A percentile compares a stretch with the other conserved stretches of the same genome.
Evolutionary conservation across 2,113 vertebrate species (phyloP).

Genomic region (Corvus hawaiiensis): DNA sequence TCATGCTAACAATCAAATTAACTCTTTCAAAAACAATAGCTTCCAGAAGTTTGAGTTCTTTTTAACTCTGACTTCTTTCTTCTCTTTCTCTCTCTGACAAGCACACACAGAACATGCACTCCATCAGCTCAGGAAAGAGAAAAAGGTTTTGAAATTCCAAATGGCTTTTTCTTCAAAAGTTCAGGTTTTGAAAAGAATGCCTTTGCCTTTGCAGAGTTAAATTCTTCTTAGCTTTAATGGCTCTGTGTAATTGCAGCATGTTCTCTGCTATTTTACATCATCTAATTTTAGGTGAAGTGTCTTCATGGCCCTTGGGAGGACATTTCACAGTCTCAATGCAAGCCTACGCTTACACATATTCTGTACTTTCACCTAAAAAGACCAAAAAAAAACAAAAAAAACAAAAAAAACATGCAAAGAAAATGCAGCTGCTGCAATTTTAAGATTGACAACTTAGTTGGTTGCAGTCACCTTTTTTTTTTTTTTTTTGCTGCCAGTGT

Average conservation of each 20-base stretch:
- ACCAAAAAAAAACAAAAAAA: not conserved
- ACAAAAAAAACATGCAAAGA: not conserved
- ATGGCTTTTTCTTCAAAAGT: not conserved
- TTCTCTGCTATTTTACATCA: not conserved
- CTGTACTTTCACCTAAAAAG: not conserved
- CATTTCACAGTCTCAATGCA: not conserved
- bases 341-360: not conserved
- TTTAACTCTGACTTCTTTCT: not conserved
- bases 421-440: not conserved
- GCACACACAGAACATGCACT: not conserved
- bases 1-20: not conserved
- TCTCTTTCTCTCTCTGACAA: not conserved
- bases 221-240: not conserved
- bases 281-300: not conserved
- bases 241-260: not conserved
- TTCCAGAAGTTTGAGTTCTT: not conserved
- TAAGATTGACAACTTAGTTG: not conserved
- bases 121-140: not conserved
- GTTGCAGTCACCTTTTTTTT: not conserved
- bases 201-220: not conserved
- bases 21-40: not conserved
- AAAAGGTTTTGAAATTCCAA: not conserved
- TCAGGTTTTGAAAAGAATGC: not conserved
- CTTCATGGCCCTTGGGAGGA: not conserved
- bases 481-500: not conserved